Base-by-base conservation (phyloP, 2,797 vertebrate genomes). In the Danio jaintianensis region DNA sequence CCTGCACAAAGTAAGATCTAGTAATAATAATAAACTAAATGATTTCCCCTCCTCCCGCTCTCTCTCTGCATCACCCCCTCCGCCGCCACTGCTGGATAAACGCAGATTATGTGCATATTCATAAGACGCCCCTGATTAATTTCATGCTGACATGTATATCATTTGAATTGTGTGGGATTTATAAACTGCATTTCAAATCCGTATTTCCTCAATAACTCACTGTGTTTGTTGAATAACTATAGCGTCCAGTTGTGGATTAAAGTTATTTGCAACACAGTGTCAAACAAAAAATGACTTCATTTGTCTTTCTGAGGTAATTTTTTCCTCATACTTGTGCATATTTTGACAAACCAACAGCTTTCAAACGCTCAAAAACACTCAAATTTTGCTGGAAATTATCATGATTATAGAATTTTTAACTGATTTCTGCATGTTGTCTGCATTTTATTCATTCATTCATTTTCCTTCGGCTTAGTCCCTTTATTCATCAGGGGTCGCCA, bases 11-110 rank as follows among this genome's bases (percentile, higher is more conserved):
- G 58, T 72, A 83, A 79, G 84, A 88, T 84, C 83, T 56, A 85
- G 75, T 75, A 82, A 87, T 86, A 87, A 86, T 84, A 87, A 86
- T 85, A 75, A 81, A 83, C 29, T 43, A 80, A 62, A 81, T 88
- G 64, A 86, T 83, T 78, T 75, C 42, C 29, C 3, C 3, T 29
- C n/a, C n/a, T n/a, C n/a, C n/a, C n/a, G n/a, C n/a, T n/a, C 29
- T 29, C 29, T 29, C 29, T 80, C 40, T 6, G 42, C 43, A 2
- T n/a, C 75, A 64, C 47, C 80, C 62, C 11, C 22, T 29, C 42
- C 12, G 4, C 18, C 18, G 11, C 18, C 36, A 29, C 29, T 29
- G 11, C 18, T 29, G 42, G 64, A 85, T 87, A 88, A 85, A 87
- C 83, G 70, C 36, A 69, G 71, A 83, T 83, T 83, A 83, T 71